Percentiles rank a stretch among this genome's conserved stretches.
phyloP scores from a whole-genome alignment of 1,140 invertebrate species.

The Drosophila guanche region DNA sequence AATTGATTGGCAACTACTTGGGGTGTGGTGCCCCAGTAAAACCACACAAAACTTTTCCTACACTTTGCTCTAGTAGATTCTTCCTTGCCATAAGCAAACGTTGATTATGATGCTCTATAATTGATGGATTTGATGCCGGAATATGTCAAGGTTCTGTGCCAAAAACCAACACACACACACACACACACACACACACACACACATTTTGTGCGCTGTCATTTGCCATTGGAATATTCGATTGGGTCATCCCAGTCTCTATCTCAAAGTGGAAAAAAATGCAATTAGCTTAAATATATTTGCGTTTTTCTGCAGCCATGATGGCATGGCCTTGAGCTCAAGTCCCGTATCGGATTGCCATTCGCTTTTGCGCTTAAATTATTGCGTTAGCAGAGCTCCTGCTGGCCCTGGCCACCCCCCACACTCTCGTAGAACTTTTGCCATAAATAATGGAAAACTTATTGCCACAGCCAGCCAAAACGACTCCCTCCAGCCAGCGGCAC shows the following conservation, averaged over 20 bases:
- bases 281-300: slow-evolving; percentile 72
- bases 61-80: neutral
- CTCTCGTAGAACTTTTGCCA: slow-evolving; percentile 30
- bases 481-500: too few species aligned
- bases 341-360: neutral
- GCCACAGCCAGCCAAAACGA: too few species aligned
- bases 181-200: slow-evolving; percentile 9
- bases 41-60: slow-evolving; percentile 33
- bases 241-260: slow-evolving; percentile 18
- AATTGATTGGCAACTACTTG: slow-evolving; percentile 79
- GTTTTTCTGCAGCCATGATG: neutral
- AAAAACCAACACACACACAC: slow-evolving; percentile 7
- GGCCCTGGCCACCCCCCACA: too few species aligned
- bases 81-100: neutral
- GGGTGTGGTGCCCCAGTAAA: neutral
- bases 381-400: neutral
- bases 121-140: slow-evolving; percentile 56
- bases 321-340: neutral
- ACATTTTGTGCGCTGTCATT: slow-evolving; percentile 34
- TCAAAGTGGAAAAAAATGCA: slow-evolving; percentile 47
- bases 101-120: slow-evolving; percentile 64
- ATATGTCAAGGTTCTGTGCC: slow-evolving; percentile 57
- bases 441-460: slow-evolving; percentile 45
- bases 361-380: slow-evolving; percentile 29
- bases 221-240: slow-evolving; percentile 46